A percentile compares a stretch with the other conserved stretches of the same genome.
Evolutionary conservation across 1,140 invertebrate species (phyloP).

Genomic region (Ectropis grisescens): DNA sequence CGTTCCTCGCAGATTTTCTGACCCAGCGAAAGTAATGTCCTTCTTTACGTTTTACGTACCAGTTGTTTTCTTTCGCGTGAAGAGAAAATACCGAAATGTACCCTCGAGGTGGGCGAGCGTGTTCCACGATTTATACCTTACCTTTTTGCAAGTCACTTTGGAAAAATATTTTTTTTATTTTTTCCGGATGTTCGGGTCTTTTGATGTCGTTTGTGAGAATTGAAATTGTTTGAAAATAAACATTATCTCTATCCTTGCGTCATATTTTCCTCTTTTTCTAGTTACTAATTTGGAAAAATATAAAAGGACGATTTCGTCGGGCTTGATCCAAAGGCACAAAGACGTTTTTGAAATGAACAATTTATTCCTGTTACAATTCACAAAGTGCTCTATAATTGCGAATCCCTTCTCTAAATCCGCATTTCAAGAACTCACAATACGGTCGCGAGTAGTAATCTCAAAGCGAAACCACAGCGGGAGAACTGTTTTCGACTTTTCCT

Average conservation of each 20-base stretch:
- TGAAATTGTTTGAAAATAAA: constrained; percentile 39
- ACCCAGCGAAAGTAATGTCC: constrained; percentile 61
- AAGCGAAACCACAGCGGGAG: too few relatives aligned
- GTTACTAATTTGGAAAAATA: constrained; percentile 22
- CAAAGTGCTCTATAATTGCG: too few relatives aligned
- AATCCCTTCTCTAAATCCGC: too few relatives aligned
- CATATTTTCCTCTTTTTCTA: constrained; percentile 19
- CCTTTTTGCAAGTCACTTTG: constrained; percentile 42
- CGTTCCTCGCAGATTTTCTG: constrained; percentile 62
- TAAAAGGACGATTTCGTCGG: too few relatives aligned
- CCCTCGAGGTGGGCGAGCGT: constrained; percentile 46
- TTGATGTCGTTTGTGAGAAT: constrained; percentile 52
- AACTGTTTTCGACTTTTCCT: constrained; percentile 15
- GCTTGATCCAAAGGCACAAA: too few relatives aligned
- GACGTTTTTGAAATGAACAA: too few relatives aligned
- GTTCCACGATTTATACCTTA: constrained; percentile 47
- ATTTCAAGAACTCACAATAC: too few relatives aligned
- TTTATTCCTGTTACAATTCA: too few relatives aligned
- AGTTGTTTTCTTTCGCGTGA: constrained; percentile 52
- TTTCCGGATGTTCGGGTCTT: constrained; percentile 56
- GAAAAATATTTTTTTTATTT: constrained; percentile 55
- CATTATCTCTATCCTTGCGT: too few relatives aligned
- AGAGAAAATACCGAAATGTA: constrained; percentile 48
- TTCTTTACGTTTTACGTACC: constrained; percentile 58
- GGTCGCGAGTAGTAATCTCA: too few relatives aligned